Evolutionary conservation across 2,888 invertebrate species (phyloP).

Genomic region (Drosophila tanythrix): DNA sequence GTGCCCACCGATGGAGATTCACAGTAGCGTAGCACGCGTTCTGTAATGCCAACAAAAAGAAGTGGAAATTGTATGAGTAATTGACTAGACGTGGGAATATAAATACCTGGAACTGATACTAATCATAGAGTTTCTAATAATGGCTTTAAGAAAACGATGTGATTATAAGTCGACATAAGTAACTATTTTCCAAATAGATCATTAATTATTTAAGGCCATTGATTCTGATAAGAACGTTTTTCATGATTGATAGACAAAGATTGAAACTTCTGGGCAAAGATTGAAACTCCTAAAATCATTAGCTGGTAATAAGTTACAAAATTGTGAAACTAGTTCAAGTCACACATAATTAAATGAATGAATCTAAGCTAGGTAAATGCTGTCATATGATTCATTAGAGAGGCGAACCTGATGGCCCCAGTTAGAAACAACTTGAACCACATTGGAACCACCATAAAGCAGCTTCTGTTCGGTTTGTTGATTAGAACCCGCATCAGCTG

Average conservation of each 20-base stretch:
- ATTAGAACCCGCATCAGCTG: conserved; percentile 41
- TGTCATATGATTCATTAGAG: neutral
- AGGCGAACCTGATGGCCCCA: neutral
- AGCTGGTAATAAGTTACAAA: neutral
- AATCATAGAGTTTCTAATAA: neutral
- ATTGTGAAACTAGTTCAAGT: neutral
- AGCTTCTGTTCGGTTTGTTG: conserved; percentile 31
- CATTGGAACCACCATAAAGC: conserved; percentile 15
- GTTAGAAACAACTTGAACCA: conserved; percentile 4
- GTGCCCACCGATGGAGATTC: conserved; percentile 86
- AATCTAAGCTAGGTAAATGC: neutral
- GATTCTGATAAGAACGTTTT: neutral
- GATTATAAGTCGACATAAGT: neutral
- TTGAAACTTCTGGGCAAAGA: neutral
- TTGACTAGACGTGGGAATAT: neutral
- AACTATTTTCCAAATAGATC: neutral
- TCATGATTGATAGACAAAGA: neutral
- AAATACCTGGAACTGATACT: neutral
- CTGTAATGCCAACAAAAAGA: conserved; percentile 55
- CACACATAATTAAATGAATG: neutral
- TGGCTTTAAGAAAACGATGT: neutral
- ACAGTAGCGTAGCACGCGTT: conserved; percentile 84
- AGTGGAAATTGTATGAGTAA: neutral
- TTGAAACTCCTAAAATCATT: neutral
- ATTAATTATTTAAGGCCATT: neutral